Base-by-base conservation (phyloP, 2,888 invertebrate genomes). In the Pollenia amentaria region DNA sequence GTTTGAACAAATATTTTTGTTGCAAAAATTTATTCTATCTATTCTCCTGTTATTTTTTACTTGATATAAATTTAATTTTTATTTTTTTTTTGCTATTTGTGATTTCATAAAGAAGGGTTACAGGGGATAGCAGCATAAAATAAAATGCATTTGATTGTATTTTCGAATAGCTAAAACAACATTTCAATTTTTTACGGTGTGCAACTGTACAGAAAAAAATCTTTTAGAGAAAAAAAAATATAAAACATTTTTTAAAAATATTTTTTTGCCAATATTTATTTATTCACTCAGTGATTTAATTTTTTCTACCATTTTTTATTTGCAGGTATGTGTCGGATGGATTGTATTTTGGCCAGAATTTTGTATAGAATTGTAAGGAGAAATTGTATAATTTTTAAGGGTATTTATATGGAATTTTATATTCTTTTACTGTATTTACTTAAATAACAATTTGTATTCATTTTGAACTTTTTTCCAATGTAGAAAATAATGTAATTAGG, bases 81-180 rank as follows among this genome's bases (percentile, higher is more conserved):
- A 53, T 55, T 29, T 65, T 67, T 73, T 3, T 55, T 11, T 18
- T 64, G 16, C n/a, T 8, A 8, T 12, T 29, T 29, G 29, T 38
- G 16, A 11, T 38, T 16, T 73, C 40, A 4, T 44, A n/a, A 57
- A 72, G 72, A 42, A 29, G 14, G 51, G 57, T 29, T 55, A 29
- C 29, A 77, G 38, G 8, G 38, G 40, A 67, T 2, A 65, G 9
- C n/a, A 67, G 48, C 42, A 67, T 46, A 9, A 48, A 55, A 51
- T 51, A 42, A 75, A 60, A 60, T 67, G 40, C 7, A 57, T 75
- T 73, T 46, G 48, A 67, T 57, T 67, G 11, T 16, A 64, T 72
- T 65, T 73, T n/a, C 12, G 40, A 81, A 81, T 48, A 65, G 16
- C 16, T 57, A 65, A 65, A 64, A 72, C 16, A 73, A 73, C 11